A percentile compares a stretch with the other conserved stretches of the same genome.
Conservation (phyloP, 1,140 invertebrate species). For the Tigriopus japonicus region DNA sequence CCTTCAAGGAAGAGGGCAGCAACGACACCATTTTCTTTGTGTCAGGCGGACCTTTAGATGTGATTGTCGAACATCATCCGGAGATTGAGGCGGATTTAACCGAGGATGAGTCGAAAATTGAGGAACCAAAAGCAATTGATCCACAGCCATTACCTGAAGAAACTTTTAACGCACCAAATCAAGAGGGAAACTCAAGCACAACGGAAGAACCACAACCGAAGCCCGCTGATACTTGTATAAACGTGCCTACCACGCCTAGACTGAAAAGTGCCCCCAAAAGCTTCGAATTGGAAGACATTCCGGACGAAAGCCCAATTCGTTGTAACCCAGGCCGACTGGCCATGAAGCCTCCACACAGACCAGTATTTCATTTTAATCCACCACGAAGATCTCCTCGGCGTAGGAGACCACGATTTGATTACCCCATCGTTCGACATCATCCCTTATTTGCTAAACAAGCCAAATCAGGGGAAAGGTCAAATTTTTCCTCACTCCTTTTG, state of each 20-base stretch:
- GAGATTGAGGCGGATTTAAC: slow-evolving; percentile 3
- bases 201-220: too few species aligned
- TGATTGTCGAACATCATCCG: neutral
- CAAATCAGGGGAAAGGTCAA: slow-evolving; percentile 11
- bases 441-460: slow-evolving; percentile 14
- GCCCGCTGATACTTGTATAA: too few species aligned
- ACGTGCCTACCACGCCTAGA: too few species aligned
- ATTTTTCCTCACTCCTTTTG: slow-evolving; percentile 19
- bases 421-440: slow-evolving; percentile 12
- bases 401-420: neutral
- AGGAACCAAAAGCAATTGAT: too few species aligned
- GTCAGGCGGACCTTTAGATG: neutral
- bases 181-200: too few species aligned
- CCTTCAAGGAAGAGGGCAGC: neutral
- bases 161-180: too few species aligned
- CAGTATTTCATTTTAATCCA: too few species aligned
- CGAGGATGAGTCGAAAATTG: too few species aligned
- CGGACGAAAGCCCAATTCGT: slow-evolving; percentile 5
- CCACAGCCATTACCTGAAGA: too few species aligned
- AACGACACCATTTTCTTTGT: neutral
- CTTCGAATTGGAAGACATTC: slow-evolving; percentile 14
- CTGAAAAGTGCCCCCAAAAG: neutral
- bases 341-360: neutral
- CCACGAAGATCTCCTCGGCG: neutral
- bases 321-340: neutral